These are phyloP conservation scores for Mylabris phalerata DNA, from an alignment of 1,140 invertebrate species.

Conservation along the genomic window DNA sequence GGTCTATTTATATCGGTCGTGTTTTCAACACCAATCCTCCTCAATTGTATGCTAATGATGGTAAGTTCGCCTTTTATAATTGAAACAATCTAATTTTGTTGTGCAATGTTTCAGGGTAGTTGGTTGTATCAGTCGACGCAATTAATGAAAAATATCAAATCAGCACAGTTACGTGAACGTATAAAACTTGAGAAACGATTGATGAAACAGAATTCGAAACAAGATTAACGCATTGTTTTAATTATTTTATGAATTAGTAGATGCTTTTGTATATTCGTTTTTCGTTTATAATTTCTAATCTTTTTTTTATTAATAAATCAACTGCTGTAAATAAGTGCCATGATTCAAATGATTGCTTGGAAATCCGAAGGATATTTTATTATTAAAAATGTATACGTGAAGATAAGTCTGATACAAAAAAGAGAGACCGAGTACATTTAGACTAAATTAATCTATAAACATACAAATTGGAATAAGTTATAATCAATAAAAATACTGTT, in stretches of 20 bases:
- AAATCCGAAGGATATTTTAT: no score
- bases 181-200: constrained; percentile 24
- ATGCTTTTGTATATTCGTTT: no score
- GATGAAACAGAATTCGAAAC: constrained; percentile 7
- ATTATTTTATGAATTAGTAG: no score
- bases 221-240: constrained; percentile 1
- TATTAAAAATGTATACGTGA: no score
- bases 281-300: not conserved
- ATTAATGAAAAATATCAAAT: constrained; percentile 73
- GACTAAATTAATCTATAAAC: no score
- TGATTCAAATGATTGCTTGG: no score
- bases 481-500: no score
- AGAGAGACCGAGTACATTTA: no score
- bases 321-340: no score
- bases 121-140: constrained; percentile 82
- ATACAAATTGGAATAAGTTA: no score
- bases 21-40: constrained; percentile 81
- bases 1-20: constrained; percentile 88
- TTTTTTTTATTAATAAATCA: no score
- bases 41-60: constrained; percentile 90
- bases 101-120: constrained; percentile 54
- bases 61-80: constrained; percentile 52
- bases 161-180: constrained; percentile 61
- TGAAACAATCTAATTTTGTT: not conserved
- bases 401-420: no score